These are phyloP conservation scores for Calidris pygmaea DNA, from an alignment of 2,113 vertebrate species.

Conservation along the genomic window DNA sequence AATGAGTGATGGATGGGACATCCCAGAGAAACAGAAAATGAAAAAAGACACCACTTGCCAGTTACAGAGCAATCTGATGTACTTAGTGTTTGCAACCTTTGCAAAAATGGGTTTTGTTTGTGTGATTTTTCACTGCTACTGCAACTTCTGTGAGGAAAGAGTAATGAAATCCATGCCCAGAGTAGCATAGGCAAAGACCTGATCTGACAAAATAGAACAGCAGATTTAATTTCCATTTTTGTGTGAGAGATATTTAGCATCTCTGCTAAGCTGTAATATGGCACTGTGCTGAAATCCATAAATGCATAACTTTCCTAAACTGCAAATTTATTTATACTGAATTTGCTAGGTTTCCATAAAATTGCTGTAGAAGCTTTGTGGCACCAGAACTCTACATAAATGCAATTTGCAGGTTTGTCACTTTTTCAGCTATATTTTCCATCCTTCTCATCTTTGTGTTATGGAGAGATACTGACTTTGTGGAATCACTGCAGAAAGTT, in stretches of 20 bases:
- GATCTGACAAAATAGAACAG: slow-evolving; percentile 39
- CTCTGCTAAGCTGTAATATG: slow-evolving; percentile 47
- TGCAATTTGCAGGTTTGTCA: slow-evolving; percentile 65
- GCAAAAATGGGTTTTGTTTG: slow-evolving; percentile 1
- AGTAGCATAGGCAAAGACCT: neutral
- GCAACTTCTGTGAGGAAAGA: neutral
- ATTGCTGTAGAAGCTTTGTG: slow-evolving; percentile 53
- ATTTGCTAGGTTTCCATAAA: slow-evolving; percentile 53
- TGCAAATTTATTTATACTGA: slow-evolving; percentile 52
- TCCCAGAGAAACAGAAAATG: neutral
- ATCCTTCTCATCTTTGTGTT: slow-evolving; percentile 62
- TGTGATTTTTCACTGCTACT: neutral
- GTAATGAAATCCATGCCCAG: neutral
- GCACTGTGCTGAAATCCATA: slow-evolving; percentile 43
- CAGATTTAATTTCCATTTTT: slow-evolving; percentile 58
- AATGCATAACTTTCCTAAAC: slow-evolving; percentile 51
- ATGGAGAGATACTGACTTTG: slow-evolving; percentile 60
- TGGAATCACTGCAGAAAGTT: slow-evolving; percentile 64
- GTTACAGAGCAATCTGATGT: neutral
- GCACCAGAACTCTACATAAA: slow-evolving; percentile 51
- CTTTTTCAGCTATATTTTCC: slow-evolving; percentile 65
- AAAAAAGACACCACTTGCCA: neutral
- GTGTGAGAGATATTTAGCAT: slow-evolving; percentile 37
- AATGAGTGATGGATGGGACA: neutral
- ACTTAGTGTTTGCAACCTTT: neutral